phyloP scores from a whole-genome alignment of 2,888 invertebrate species.

The Hydriomena furcata region DNA sequence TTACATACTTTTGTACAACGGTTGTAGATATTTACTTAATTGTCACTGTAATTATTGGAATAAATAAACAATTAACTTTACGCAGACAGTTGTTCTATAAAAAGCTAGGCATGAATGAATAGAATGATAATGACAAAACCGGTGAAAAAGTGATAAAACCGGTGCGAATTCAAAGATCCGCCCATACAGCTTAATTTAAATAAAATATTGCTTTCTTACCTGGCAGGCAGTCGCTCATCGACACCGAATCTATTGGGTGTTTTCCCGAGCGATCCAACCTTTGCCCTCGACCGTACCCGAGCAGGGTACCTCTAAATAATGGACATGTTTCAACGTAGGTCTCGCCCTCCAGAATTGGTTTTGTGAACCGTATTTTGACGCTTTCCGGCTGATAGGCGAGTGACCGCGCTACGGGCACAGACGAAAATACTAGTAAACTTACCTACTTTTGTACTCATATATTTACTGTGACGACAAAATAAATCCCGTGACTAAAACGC shows the following conservation, averaged over 20 bases:
- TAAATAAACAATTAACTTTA: too few relatives aligned
- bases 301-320: conserved; percentile 64
- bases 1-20: too few relatives aligned
- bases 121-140: too few relatives aligned
- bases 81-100: too few relatives aligned
- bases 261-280: conserved; percentile 62
- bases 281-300: conserved; percentile 50
- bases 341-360: conserved; percentile 69
- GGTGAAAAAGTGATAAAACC: conserved; percentile 48
- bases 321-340: conserved; percentile 66
- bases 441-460: too few relatives aligned
- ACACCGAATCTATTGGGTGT: conserved; percentile 60
- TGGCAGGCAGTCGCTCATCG: conserved; percentile 57
- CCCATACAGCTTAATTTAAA: conserved; percentile 62
- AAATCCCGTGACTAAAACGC: too few relatives aligned
- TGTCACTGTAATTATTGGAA: too few relatives aligned
- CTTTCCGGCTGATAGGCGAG: conserved; percentile 62
- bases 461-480: too few relatives aligned
- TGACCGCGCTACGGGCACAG: conserved; percentile 36
- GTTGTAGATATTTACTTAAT: too few relatives aligned
- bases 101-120: too few relatives aligned
- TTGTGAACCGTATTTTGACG: conserved; percentile 65
- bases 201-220: conserved; percentile 67
- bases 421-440: not conserved
- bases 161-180: conserved; percentile 56